Evolutionary conservation across 1,140 invertebrate genomes (phyloP).

Genomic region (Ladona fulva): DNA sequence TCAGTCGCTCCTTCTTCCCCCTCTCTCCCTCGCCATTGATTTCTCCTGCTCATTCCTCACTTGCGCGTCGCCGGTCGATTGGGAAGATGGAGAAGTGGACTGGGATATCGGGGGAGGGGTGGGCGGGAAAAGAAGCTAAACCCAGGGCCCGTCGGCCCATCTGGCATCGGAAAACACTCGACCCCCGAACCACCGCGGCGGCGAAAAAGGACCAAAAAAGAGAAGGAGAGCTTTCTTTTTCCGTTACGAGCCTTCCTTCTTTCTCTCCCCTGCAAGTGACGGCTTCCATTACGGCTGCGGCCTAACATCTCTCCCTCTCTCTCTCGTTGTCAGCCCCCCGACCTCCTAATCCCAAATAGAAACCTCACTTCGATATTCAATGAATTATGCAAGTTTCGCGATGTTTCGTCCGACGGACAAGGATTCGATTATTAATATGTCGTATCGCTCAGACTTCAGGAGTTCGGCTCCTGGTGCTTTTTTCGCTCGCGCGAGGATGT

Average conservation of each 20-base stretch:
- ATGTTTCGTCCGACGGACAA: no score
- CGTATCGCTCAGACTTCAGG: no score
- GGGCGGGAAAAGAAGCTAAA: not conserved
- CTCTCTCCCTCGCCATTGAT: not conserved
- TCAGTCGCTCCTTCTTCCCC: not conserved
- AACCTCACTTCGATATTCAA: no score
- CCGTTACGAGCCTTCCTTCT: not conserved
- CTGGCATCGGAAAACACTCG: slow-evolving; percentile 6
- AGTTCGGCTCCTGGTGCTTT: no score
- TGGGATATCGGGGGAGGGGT: not conserved
- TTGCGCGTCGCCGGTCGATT: not conserved
- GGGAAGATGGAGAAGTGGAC: not conserved
- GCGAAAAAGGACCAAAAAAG: not conserved
- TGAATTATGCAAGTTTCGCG: no score
- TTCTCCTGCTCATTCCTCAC: not conserved
- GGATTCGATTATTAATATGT: no score
- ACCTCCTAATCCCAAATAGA: no score
- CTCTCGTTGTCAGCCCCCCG: no score
- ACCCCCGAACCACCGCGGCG: not conserved
- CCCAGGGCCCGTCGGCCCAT: not conserved
- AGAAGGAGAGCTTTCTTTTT: not conserved
- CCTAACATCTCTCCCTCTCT: not conserved
- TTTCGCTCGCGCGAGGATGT: no score
- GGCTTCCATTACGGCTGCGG: not conserved
- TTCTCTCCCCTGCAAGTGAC: not conserved